These are phyloP conservation scores for Helicolenus hilgendorfi DNA, from an alignment of 2,797 vertebrate genomes.

Conservation along the genomic window DNA sequence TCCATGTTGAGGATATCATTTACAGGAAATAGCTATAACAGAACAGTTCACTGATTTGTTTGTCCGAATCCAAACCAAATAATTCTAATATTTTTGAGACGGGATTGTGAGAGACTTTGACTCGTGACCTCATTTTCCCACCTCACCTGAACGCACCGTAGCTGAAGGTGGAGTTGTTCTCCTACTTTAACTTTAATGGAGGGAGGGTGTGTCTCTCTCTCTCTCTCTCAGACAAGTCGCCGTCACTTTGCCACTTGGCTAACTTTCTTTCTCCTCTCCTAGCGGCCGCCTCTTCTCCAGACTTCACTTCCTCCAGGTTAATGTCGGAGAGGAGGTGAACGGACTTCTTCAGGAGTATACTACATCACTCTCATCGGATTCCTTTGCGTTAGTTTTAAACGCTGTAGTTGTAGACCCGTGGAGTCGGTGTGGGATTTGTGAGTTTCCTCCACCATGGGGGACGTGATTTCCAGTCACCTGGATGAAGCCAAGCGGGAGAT, in stretches of 20 bases:
- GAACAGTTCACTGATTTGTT: too few relatives aligned
- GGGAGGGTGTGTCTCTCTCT: constrained; percentile 71
- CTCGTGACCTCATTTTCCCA: neutral
- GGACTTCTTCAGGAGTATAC: neutral
- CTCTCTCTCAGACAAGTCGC: constrained; percentile 17
- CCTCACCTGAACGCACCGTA: constrained; percentile 17
- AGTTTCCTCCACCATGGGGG: constrained; percentile 91
- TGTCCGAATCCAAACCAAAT: neutral
- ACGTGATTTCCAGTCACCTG: constrained; percentile 95
- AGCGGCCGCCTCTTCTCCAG: neutral
- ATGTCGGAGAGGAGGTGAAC: neutral
- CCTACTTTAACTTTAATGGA: constrained; percentile 41
- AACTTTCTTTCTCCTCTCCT: neutral
- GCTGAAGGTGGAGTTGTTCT: constrained; percentile 34
- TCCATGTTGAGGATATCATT: neutral
- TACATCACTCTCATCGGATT: neutral
- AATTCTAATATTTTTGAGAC: neutral
- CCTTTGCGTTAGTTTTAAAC: neutral
- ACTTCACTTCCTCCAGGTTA: neutral
- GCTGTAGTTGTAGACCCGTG: neutral
- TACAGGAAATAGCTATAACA: neutral
- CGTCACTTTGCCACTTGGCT: neutral
- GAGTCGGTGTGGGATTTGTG: constrained; percentile 10
- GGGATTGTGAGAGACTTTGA: neutral
- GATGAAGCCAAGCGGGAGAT: constrained; percentile 94